Evolutionary conservation across 2,797 vertebrate species (phyloP).

Genomic region (Microhierax caerulescens): DNA sequence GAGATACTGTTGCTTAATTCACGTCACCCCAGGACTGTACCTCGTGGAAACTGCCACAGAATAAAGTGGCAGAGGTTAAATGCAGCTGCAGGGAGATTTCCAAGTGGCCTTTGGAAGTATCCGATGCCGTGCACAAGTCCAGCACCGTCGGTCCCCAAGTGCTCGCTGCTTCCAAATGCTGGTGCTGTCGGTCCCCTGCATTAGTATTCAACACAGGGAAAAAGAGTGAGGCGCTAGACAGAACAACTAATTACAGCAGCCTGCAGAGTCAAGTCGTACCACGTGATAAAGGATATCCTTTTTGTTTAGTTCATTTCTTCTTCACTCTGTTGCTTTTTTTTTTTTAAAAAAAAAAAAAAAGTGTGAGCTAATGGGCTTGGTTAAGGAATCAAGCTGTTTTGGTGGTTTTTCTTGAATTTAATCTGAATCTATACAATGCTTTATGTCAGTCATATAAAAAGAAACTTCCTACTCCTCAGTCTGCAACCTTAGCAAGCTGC

Average conservation of each 20-base stretch:
- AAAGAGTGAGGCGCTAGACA: neutral
- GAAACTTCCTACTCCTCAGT: neutral
- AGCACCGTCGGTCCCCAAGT: neutral
- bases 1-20: neutral
- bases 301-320: neutral
- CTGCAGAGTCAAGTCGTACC: neutral
- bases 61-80: neutral
- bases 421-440: neutral
- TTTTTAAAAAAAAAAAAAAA: neutral
- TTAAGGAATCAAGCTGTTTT: neutral
- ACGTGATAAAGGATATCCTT: neutral
- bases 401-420: neutral
- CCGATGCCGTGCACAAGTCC: neutral
- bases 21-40: accelerated
- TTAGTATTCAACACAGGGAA: constrained; percentile 36
- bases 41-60: accelerated
- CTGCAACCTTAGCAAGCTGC: neutral
- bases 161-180: neutral
- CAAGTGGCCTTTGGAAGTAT: neutral
- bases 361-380: neutral
- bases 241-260: constrained; percentile 20
- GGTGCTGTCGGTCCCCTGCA: neutral
- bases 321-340: neutral
- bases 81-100: neutral
- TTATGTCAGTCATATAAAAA: neutral